phyloP scores from a whole-genome alignment of 2,797 vertebrate genomes.

The Rhabdomys pumilio region DNA sequence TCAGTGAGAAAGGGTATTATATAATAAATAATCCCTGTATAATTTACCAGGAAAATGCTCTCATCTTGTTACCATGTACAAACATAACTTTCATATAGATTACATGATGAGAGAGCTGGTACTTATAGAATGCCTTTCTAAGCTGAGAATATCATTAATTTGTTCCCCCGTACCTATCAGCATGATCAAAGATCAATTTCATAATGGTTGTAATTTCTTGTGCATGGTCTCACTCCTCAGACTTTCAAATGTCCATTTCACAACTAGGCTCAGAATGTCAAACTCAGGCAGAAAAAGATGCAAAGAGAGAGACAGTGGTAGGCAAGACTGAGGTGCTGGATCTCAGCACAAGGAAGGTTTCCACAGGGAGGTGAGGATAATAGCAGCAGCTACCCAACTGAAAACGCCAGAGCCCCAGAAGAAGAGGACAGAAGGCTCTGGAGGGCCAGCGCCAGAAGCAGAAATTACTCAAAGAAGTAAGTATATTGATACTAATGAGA shows the following conservation, averaged over 20 bases:
- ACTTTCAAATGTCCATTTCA: conserved; percentile 38
- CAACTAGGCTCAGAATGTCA: background rate
- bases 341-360: background rate
- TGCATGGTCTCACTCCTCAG: background rate
- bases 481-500: background rate
- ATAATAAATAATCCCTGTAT: background rate
- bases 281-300: background rate
- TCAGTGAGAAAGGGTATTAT: conserved; percentile 12
- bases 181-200: background rate
- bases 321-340: background rate
- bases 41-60: conserved; percentile 34
- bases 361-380: background rate
- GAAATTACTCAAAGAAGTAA: background rate
- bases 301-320: background rate
- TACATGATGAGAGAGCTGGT: conserved; percentile 34
- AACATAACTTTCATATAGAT: conserved; percentile 19
- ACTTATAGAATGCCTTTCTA: conserved; percentile 34
- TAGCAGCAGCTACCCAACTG: background rate
- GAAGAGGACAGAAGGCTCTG: background rate
- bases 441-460: background rate
- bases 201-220: background rate
- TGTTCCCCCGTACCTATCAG: background rate
- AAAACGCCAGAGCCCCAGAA: background rate
- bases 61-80: background rate
- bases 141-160: conserved; percentile 39